These are phyloP conservation scores for Aotus griseimembra DNA, from an alignment of 2,797 vertebrate genomes.

Conservation along the genomic window DNA sequence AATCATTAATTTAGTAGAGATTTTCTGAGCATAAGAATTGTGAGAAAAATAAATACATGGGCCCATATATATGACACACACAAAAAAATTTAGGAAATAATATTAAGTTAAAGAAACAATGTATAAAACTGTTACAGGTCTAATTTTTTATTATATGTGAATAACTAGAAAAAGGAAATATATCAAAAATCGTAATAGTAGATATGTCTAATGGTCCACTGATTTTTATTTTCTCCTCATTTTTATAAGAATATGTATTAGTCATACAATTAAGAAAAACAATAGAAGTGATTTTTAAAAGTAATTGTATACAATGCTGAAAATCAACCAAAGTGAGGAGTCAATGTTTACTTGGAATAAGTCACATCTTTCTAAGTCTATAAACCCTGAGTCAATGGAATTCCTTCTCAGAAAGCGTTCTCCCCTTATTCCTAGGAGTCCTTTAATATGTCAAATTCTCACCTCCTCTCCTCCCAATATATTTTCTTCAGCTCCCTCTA, in stretches of 20 bases:
- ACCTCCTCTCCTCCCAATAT: not conserved
- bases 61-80: not conserved
- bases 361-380: not conserved
- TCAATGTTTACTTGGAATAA: not conserved
- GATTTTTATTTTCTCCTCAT: constrained; percentile 40
- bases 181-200: not conserved
- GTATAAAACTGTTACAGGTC: not conserved
- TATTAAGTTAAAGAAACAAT: constrained; percentile 34
- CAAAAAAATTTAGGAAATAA: not conserved
- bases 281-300: constrained; percentile 32
- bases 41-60: not conserved
- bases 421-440: not conserved
- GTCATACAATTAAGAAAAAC: not conserved
- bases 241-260: constrained; percentile 31
- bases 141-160: not conserved
- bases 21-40: not conserved
- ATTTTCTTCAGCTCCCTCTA: not conserved
- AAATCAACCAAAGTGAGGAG: not conserved
- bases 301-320: not conserved
- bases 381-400: not conserved
- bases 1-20: not conserved
- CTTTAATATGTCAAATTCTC: not conserved
- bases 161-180: not conserved
- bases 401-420: constrained; percentile 26
- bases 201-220: not conserved